Evolutionary conservation across 2,888 invertebrate genomes (phyloP).

Genomic region (Dryadula phaetusa): DNA sequence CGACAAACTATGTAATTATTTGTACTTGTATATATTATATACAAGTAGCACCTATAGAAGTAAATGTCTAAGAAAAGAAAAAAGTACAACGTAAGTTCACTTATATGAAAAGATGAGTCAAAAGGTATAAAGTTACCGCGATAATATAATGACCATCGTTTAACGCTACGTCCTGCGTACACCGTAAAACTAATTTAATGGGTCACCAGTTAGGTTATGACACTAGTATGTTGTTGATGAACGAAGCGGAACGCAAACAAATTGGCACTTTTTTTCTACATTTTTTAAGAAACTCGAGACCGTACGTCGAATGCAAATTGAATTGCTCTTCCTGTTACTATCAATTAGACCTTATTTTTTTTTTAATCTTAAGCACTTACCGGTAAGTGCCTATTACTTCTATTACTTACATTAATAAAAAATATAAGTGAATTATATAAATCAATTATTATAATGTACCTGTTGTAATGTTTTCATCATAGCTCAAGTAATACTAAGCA

Average conservation of each 20-base stretch:
- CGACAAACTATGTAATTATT: no score
- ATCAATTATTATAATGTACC: slow-evolving; percentile 1
- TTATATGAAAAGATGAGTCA: slow-evolving; percentile 39
- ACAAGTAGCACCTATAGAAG: neutral
- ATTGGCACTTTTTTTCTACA: slow-evolving; percentile 57
- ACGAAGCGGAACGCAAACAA: slow-evolving; percentile 58
- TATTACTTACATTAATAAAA: slow-evolving; percentile 9
- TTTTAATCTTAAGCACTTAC: neutral
- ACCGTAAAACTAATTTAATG: slow-evolving; percentile 63
- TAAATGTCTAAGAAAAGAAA: slow-evolving; percentile 3
- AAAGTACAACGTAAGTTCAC: slow-evolving; percentile 18
- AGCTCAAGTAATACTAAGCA: slow-evolving; percentile 53
- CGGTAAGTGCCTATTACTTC: neutral
- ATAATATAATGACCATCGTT: slow-evolving; percentile 34
- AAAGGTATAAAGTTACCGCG: slow-evolving; percentile 38
- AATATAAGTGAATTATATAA: slow-evolving; percentile 14
- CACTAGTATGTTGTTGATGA: slow-evolving; percentile 50
- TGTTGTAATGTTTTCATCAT: slow-evolving; percentile 42
- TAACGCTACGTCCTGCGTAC: slow-evolving; percentile 37
- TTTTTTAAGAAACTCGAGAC: slow-evolving; percentile 61
- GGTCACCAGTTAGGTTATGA: slow-evolving; percentile 64
- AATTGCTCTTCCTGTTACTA: slow-evolving; percentile 58
- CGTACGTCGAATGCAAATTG: slow-evolving; percentile 55
- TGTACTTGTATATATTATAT: neutral
- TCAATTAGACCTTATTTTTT: slow-evolving; percentile 21